Conservation (phyloP, 2,113 vertebrate species). For the Anguilla japonica region DNA sequence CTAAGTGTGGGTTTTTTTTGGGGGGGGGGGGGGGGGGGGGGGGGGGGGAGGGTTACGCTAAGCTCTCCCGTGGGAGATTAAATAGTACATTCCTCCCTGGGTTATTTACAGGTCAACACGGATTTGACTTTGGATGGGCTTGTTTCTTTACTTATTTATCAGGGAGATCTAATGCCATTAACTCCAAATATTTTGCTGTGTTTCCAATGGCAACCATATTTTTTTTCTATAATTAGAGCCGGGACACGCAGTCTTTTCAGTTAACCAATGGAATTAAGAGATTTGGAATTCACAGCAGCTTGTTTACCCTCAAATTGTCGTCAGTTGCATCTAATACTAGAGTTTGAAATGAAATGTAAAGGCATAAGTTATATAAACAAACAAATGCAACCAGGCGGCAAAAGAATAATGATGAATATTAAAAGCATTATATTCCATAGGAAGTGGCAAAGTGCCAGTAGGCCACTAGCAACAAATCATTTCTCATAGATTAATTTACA, state of each 20-base stretch:
- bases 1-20: constrained; percentile 25
- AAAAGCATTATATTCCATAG: not conserved
- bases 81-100: not conserved
- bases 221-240: not conserved
- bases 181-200: not conserved
- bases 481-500: not conserved
- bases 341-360: no score
- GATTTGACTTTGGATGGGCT: not conserved
- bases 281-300: not conserved
- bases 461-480: not conserved
- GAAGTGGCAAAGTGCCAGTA: not conserved
- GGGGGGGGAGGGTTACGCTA: constrained; percentile 7
- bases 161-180: not conserved
- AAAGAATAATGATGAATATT: not conserved
- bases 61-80: not conserved
- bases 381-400: not conserved
- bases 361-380: not conserved
- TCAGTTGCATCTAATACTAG: not conserved
- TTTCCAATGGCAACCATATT: not conserved
- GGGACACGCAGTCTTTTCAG: not conserved
- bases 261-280: not conserved
- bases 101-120: constrained; percentile 9
- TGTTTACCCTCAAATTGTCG: not conserved
- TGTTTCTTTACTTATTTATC: not conserved
- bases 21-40: constrained; percentile 10